Conservation (phyloP, 2,113 vertebrate genomes). For the Erpornis zantholeuca region DNA sequence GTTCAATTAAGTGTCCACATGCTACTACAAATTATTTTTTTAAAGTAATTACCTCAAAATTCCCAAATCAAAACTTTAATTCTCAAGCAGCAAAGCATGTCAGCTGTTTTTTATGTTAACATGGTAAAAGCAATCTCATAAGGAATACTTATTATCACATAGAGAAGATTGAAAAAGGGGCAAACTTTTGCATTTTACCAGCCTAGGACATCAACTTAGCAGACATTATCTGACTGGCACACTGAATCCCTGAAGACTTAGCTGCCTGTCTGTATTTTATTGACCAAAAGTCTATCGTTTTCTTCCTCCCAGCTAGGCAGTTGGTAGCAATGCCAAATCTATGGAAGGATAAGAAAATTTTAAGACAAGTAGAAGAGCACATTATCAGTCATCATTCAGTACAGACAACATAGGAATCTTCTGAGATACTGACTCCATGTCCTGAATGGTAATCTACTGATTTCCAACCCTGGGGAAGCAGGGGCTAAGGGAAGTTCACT, state of each 20-base stretch:
- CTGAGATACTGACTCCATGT: not conserved
- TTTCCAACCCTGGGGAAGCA: not conserved
- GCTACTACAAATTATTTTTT: not conserved
- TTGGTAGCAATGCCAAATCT: not conserved
- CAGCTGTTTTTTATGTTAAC: not conserved
- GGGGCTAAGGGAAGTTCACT: not conserved
- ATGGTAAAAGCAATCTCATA: not conserved
- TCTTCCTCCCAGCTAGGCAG: not conserved
- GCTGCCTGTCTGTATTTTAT: not conserved
- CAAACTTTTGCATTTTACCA: not conserved
- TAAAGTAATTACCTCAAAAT: not conserved
- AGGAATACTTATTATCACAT: not conserved
- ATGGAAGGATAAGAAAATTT: not conserved
- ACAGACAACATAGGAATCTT: not conserved
- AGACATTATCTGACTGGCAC: not conserved
- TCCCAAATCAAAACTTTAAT: not conserved
- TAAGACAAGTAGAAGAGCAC: accelerated
- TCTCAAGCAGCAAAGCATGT: not conserved
- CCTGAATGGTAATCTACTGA: not conserved
- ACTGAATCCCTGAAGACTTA: not conserved
- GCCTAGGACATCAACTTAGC: not conserved
- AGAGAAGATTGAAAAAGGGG: not conserved
- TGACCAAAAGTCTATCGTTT: not conserved
- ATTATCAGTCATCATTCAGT: not conserved
- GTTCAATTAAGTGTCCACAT: not conserved